Conservation (phyloP, 1,140 invertebrate species). For the Drosophila aff. region DNA sequence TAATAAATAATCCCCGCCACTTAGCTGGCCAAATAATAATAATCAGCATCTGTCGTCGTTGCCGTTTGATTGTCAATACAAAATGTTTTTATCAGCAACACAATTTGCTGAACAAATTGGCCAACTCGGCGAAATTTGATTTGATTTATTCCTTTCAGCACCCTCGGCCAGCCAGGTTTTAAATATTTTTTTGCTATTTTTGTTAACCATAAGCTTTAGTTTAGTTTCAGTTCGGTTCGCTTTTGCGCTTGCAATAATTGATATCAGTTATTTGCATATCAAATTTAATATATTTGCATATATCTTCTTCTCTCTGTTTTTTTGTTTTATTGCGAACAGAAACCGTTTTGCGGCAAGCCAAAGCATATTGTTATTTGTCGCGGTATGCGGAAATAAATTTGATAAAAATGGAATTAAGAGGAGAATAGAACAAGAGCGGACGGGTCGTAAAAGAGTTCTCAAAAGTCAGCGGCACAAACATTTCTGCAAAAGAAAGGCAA, state of each 20-base stretch:
- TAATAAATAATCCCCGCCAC: constrained; percentile 55
- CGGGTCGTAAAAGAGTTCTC: constrained; percentile 58
- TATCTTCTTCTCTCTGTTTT: constrained; percentile 2
- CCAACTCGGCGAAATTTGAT: constrained; percentile 63
- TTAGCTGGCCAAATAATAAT: constrained; percentile 37
- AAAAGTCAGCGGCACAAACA: constrained; percentile 60
- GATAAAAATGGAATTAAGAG: constrained; percentile 22
- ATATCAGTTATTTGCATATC: constrained; percentile 72
- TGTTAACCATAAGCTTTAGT: constrained; percentile 42
- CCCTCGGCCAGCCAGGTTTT: constrained; percentile 50
- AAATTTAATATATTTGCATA: constrained; percentile 73
- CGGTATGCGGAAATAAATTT: constrained; percentile 71
- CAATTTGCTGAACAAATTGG: constrained; percentile 73
- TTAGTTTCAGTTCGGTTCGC: constrained; percentile 39
- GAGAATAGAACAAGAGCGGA: constrained; percentile 37
- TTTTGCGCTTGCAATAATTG: constrained; percentile 65
- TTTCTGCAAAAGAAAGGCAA: constrained; percentile 68
- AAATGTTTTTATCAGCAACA: constrained; percentile 66
- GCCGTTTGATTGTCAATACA: constrained; percentile 55
- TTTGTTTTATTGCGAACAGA: constrained; percentile 14
- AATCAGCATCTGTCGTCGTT: constrained; percentile 39
- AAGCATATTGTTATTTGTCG: constrained; percentile 31
- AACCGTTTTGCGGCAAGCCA: constrained; percentile 49
- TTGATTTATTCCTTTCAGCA: constrained; percentile 72
- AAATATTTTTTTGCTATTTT: constrained; percentile 45